phyloP scores from a whole-genome alignment of 2,113 vertebrate species.

The Cyphomyrus plagiostoma region DNA sequence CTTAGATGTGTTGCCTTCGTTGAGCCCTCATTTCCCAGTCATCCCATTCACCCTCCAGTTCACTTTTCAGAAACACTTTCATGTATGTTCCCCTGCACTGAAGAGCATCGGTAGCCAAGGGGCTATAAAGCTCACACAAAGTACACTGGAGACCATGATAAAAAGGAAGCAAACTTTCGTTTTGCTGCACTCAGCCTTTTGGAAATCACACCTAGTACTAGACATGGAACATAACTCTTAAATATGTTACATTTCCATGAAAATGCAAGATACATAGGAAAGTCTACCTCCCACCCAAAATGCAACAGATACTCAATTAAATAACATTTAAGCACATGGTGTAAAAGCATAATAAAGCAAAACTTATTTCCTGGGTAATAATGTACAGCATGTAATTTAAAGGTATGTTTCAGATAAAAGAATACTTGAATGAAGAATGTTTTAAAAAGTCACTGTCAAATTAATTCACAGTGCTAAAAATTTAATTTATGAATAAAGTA shows the following conservation, averaged over 20 bases:
- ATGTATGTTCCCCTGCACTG: background rate
- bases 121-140: background rate
- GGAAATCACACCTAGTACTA: background rate
- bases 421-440: background rate
- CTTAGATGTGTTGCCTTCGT: background rate
- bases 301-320: background rate
- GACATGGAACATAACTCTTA: background rate
- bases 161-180: slow-evolving; percentile 11
- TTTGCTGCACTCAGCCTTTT: slow-evolving; percentile 11
- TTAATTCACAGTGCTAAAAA: background rate
- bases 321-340: background rate
- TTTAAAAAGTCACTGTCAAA: background rate
- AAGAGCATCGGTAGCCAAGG: slow-evolving; percentile 2
- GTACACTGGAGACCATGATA: slow-evolving; percentile 13
- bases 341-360: background rate
- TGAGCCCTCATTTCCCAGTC: slow-evolving; percentile 6
- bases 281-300: background rate
- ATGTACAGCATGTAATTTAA: background rate
- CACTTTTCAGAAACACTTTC: slow-evolving; percentile 15
- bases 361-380: background rate
- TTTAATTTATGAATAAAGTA: background rate
- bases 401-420: background rate
- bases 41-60: slow-evolving; percentile 16
- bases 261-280: background rate
- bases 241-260: background rate